Evolutionary conservation across 2,113 vertebrate genomes (phyloP), one percentile per base, ranked within the genome.

Genomic region (Siphamia tubifer): DNA sequence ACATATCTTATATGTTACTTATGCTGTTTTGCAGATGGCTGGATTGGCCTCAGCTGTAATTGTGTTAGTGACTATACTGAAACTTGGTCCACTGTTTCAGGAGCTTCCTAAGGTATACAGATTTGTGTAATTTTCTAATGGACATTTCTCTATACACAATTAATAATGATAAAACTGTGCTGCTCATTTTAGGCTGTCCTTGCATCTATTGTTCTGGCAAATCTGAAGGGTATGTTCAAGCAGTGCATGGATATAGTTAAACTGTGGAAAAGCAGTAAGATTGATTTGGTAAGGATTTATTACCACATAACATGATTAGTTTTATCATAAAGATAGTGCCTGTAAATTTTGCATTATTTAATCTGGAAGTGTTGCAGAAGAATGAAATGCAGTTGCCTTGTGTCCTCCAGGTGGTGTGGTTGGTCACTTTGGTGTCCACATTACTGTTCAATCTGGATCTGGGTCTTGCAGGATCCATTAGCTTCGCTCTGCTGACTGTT

Each of bases 171-270:
- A 6, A 27, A 21, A 19, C 7, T 34, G 1, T 65, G 1, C 17
- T 65, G 1, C 17, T 42, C 71, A n/a, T 81, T 76, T 16, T 73
- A 99, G 97, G 95, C 95, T 0, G 90, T 98, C 36, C 91, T 99
- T 62, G 73, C 97, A 19, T 87, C 93, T 0, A 92, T 93, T 15
- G 92, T 99, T 24, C 91, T 98, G 0, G 77, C 95, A 31, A 99
- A 99, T 81, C 87, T 99, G 64, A 98, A 97, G 66, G 94, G 96
- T 8, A 98, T 99, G 95, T 91, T 96, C 87, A 93, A 91, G 74
- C 98, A 99, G 81, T 92, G 94, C 56, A 12, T 11, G 0, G 96
- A 98, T 38, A 38, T 98, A 2, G 5, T 68, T 4, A 63, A 15
- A 0, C 92, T 99, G 48, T 99, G 98, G 98, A 94, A 80, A 69